Evolutionary conservation across 1,140 invertebrate genomes (phyloP), one percentile per base, ranked within the genome.

Genomic region (Palaemon carinicauda): DNA sequence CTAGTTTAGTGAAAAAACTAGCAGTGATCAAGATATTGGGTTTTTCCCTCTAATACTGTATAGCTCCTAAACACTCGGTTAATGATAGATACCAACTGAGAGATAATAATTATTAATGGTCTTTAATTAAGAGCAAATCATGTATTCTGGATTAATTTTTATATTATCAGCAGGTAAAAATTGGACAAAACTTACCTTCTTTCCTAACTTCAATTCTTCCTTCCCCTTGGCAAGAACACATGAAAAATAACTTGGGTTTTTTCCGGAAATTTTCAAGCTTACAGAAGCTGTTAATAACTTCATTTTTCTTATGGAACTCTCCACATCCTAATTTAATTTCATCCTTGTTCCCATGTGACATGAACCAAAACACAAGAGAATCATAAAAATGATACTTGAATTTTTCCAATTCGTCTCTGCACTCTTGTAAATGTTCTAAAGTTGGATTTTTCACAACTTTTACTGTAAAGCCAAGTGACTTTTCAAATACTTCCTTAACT

Each of bases 211-310:
- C 33, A 29, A 82, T 82, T 21, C n/a, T 29, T 71, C 51, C 31
- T 27, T n/a, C 33, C 53, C 81, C 81, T 54, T 41, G 81, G 31
- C 81, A 83, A 7, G 81, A 29, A 1, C 24, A 29, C 71, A 83
- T 75, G 52, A 83, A 83, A 73, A 83, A 83, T 12, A 83, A 60
- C 21, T 83, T 83, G 50, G 81, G 81, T 41, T 83, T 83, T 54
- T 54, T 83, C 21, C 17, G 74, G 10, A 83, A 75, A 52, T 17
- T 75, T 14, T 7, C 17, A 17, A 52, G 53, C 27, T 31, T 24
- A 31, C 71, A 83, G 21, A 83, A 83, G 27, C 50, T 75, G 15
- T 83, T 31, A 41, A 83, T 75, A 24, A 83, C 54, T 0, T 56
- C 53, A 19, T 83, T 52, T 19, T 73, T 83, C 12, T 7, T 41